These are phyloP conservation scores for Rhinoderma darwinii DNA, from an alignment of 2,113 vertebrate species.

Conservation along the genomic window DNA sequence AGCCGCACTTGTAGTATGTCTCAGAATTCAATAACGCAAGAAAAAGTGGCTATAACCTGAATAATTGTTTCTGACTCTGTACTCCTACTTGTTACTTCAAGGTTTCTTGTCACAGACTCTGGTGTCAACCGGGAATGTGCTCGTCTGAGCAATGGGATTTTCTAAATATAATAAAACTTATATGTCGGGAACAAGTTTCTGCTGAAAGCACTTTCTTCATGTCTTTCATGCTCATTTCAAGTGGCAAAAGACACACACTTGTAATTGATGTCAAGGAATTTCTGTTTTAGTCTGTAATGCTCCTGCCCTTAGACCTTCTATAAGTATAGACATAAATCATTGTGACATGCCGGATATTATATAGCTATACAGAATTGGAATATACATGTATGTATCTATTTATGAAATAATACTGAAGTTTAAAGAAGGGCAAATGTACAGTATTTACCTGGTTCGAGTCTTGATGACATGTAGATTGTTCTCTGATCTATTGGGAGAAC, in stretches of 20 bases:
- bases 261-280: constrained; percentile 22
- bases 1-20: constrained; percentile 11
- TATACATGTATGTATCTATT: neutral
- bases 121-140: constrained; percentile 4
- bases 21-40: constrained; percentile 40
- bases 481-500: neutral
- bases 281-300: constrained; percentile 22
- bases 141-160: constrained; percentile 24
- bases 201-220: constrained; percentile 19
- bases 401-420: neutral
- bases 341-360: neutral
- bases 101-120: constrained; percentile 26
- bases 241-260: constrained; percentile 12
- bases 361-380: neutral
- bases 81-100: constrained; percentile 33
- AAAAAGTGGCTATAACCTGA: constrained; percentile 29
- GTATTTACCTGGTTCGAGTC: neutral
- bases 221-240: constrained; percentile 17
- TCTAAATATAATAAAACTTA: constrained; percentile 34
- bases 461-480: neutral
- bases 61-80: constrained; percentile 37
- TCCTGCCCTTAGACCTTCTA: neutral
- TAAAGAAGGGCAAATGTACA: neutral
- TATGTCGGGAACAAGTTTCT: constrained; percentile 18
- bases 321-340: constrained; percentile 14